Evolutionary conservation across 2,888 invertebrate genomes (phyloP).

Genomic region (Drosophila multiciliata): DNA sequence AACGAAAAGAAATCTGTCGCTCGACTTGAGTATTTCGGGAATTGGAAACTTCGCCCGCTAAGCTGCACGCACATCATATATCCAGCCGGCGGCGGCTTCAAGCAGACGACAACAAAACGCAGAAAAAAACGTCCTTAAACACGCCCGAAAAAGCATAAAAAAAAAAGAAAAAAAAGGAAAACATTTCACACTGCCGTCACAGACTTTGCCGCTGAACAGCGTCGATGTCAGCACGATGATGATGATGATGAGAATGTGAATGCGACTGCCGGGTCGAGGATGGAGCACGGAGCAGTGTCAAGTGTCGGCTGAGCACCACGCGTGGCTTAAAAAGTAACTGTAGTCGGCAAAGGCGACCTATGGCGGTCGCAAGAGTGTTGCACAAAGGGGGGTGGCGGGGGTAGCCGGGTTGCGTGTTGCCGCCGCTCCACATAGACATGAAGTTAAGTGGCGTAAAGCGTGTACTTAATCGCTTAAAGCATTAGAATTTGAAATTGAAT

Average conservation of each 20-base stretch:
- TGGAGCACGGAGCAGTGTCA: constrained; percentile 50
- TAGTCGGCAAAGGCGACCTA: constrained; percentile 62
- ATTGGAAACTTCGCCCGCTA: constrained; percentile 51
- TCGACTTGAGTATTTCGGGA: constrained; percentile 37
- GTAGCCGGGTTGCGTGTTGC: not conserved
- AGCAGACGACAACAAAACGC: constrained; percentile 38
- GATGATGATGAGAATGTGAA: constrained; percentile 24
- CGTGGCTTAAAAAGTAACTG: constrained; percentile 67
- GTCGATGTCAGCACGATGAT: constrained; percentile 70
- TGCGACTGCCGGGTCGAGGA: constrained; percentile 16
- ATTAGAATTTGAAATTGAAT: constrained; percentile 82
- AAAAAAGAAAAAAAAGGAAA: constrained; percentile 2
- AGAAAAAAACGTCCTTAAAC: constrained; percentile 68
- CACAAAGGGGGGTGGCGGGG: constrained; percentile 2
- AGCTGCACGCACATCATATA: constrained; percentile 73
- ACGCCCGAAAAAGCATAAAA: constrained; percentile 33
- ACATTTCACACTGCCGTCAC: constrained; percentile 47
- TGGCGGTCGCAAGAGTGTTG: constrained; percentile 35
- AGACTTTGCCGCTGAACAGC: constrained; percentile 67
- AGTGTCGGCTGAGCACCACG: constrained; percentile 64
- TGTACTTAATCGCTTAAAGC: constrained; percentile 82
- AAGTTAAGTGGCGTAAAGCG: constrained; percentile 82
- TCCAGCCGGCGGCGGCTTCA: constrained; percentile 25
- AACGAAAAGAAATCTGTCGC: constrained; percentile 52
- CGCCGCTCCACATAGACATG: constrained; percentile 51